phyloP scores from a whole-genome alignment of 2,113 vertebrate species.

The Nibea coibor region DNA sequence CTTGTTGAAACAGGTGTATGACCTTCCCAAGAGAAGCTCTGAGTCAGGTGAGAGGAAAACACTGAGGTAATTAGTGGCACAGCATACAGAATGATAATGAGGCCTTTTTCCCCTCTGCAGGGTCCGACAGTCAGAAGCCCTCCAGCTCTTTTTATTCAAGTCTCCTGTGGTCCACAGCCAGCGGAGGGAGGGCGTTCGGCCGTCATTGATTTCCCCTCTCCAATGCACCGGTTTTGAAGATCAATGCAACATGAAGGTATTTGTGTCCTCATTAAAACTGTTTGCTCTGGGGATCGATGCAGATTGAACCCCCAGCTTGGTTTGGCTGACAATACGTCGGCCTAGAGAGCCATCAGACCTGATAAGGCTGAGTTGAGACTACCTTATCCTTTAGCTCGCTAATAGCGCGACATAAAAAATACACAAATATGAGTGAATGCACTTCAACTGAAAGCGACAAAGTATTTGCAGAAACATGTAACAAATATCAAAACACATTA shows the following conservation, averaged over 20 bases:
- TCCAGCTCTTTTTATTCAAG: constrained; percentile 43
- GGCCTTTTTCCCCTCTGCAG: constrained; percentile 35
- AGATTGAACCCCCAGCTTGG: constrained; percentile 31
- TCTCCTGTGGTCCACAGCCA: constrained; percentile 23
- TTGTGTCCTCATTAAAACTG: constrained; percentile 78
- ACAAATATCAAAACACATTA: not conserved
- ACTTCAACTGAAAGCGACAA: not conserved
- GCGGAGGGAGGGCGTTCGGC: constrained; percentile 25
- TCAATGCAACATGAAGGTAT: constrained; percentile 78
- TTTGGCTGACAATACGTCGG: constrained; percentile 15
- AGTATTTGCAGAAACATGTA: too few species aligned
- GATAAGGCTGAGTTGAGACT: not conserved
- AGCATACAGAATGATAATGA: constrained; percentile 63
- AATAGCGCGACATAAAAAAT: not conserved
- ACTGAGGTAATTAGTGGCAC: constrained; percentile 67
- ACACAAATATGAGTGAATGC: not conserved
- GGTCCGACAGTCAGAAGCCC: constrained; percentile 43
- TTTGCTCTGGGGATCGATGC: constrained; percentile 70
- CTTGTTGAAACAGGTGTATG: constrained; percentile 37
- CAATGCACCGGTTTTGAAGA: constrained; percentile 55
- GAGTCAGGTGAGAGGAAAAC: constrained; percentile 69
- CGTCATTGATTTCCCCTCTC: constrained; percentile 58
- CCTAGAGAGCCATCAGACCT: constrained; percentile 3
- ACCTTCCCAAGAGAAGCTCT: constrained; percentile 62
- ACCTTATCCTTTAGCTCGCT: not conserved